phyloP scores from a whole-genome alignment of 2,797 vertebrate genomes.

The Eulemur mongoz region DNA sequence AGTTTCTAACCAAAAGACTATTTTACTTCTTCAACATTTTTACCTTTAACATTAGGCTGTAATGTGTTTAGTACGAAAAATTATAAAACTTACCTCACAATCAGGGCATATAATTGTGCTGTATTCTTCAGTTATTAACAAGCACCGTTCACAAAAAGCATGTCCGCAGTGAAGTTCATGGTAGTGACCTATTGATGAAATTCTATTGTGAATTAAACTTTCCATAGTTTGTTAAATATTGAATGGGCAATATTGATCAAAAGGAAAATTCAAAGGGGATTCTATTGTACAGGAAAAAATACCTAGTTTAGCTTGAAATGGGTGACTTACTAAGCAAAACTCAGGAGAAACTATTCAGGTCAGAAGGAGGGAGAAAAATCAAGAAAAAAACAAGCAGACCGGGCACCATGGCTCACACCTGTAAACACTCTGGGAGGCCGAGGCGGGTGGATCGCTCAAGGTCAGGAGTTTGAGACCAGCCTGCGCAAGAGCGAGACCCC shows the following conservation, averaged over 20 bases:
- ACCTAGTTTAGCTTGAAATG: conserved; percentile 28
- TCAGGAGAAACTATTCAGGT: conserved; percentile 18
- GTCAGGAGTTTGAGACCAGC: too few relatives aligned
- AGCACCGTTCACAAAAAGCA: conserved; percentile 75
- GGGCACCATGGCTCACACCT: too few relatives aligned
- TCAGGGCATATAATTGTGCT: conserved; percentile 64
- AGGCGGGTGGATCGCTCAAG: too few relatives aligned
- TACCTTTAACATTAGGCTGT: conserved; percentile 36
- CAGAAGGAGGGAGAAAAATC: neutral
- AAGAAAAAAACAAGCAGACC: neutral
- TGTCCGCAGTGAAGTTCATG: conserved; percentile 73
- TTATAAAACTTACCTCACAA: conserved; percentile 75
- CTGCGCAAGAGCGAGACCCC: too few relatives aligned
- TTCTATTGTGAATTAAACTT: conserved; percentile 58
- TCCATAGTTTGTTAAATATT: neutral
- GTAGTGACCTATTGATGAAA: conserved; percentile 68
- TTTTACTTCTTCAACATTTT: conserved; percentile 53
- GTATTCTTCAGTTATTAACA: conserved; percentile 67
- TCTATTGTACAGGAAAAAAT: neutral
- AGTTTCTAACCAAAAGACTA: conserved; percentile 36
- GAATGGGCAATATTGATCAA: neutral
- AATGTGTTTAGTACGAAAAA: conserved; percentile 16
- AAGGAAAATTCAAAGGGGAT: neutral
- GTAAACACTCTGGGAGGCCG: too few relatives aligned
- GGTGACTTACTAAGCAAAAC: conserved; percentile 36